Percentiles rank a stretch among this genome's conserved stretches.
phyloP scores from a whole-genome alignment of 2,797 vertebrate species.

The Phalanger gymnotis region DNA sequence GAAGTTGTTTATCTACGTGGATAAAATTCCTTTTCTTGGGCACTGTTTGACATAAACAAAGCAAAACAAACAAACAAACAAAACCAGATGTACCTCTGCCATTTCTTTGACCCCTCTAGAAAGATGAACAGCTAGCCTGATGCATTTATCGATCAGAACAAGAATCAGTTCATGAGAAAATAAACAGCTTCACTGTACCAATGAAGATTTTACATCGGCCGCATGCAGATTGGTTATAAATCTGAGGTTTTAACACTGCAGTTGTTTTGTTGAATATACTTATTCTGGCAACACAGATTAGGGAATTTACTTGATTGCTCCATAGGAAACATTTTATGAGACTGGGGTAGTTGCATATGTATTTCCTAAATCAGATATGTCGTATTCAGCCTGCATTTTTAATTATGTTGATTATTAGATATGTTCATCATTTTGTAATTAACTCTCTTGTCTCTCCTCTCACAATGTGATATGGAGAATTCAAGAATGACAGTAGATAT shows the following conservation, averaged over 20 bases:
- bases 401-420: slow-evolving; percentile 81
- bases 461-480: slow-evolving; percentile 1
- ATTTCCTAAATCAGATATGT: slow-evolving; percentile 77
- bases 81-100: slow-evolving; percentile 83
- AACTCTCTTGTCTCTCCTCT: slow-evolving; percentile 53
- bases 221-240: slow-evolving; percentile 82
- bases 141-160: slow-evolving; percentile 83
- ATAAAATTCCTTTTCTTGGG: slow-evolving; percentile 81
- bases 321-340: slow-evolving; percentile 78
- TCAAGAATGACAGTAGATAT: neutral
- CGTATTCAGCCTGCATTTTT: slow-evolving; percentile 68
- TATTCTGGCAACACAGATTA: slow-evolving; percentile 73
- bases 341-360: slow-evolving; percentile 70
- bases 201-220: slow-evolving; percentile 83
- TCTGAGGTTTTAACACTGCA: slow-evolving; percentile 78
- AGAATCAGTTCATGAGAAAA: slow-evolving; percentile 79
- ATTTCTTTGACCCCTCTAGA: slow-evolving; percentile 81
- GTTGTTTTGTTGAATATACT: slow-evolving; percentile 72
- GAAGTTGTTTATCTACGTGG: slow-evolving; percentile 75
- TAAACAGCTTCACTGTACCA: slow-evolving; percentile 74
- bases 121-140: slow-evolving; percentile 82
- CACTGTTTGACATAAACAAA: slow-evolving; percentile 73
- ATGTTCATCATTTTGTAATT: slow-evolving; percentile 73
- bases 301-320: slow-evolving; percentile 72
- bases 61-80: slow-evolving; percentile 24